Percentiles rank a stretch among this genome's conserved stretches.
These are phyloP conservation scores for Nannoperca australis DNA, from an alignment of 2,797 vertebrate genomes.

Conservation along the genomic window DNA sequence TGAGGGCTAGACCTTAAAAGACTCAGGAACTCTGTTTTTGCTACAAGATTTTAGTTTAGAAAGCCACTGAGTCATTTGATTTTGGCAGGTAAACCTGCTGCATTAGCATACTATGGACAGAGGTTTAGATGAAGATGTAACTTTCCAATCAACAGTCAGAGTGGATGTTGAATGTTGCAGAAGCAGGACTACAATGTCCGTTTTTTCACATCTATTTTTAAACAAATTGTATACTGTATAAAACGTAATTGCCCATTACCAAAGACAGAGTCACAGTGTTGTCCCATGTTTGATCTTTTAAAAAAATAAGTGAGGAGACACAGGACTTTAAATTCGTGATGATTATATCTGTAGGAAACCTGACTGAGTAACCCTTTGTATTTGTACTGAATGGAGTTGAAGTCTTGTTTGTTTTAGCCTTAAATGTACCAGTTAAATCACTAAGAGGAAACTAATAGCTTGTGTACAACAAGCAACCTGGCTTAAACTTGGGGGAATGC, in stretches of 20 bases:
- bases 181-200: not conserved
- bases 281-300: not conserved
- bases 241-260: not conserved
- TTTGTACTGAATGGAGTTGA: not conserved
- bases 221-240: not conserved
- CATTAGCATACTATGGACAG: not conserved
- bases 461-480: not conserved
- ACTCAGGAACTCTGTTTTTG: constrained; percentile 14
- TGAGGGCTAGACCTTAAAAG: constrained; percentile 9
- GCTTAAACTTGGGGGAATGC: constrained; percentile 12
- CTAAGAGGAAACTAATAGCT: not conserved
- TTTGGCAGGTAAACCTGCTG: not conserved
- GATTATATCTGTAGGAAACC: not conserved
- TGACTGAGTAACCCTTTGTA: constrained; percentile 2
- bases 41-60: not conserved
- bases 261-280: not conserved
- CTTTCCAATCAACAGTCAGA: not conserved
- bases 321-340: not conserved
- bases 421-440: constrained; percentile 4
- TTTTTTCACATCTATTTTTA: not conserved
- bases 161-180: not conserved
- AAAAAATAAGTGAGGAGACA: not conserved
- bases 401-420: constrained; percentile 16
- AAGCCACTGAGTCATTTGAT: constrained; percentile 19
- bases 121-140: constrained; percentile 1